Evolutionary conservation across 2,888 invertebrate species (phyloP).

Genomic region (Isoperla grammatica): DNA sequence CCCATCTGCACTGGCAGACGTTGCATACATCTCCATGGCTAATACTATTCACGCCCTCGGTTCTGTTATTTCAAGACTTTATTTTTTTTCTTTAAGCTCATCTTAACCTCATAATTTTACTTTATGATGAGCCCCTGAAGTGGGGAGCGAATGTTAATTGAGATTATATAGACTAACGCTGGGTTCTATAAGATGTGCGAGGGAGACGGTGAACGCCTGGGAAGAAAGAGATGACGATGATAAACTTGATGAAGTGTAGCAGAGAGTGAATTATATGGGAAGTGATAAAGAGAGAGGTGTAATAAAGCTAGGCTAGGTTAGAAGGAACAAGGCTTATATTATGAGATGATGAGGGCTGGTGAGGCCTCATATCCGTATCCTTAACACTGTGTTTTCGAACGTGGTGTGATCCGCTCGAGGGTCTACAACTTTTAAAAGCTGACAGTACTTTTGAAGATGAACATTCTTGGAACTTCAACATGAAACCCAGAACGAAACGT

Average conservation of each 20-base stretch:
- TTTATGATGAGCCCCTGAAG: constrained; percentile 19
- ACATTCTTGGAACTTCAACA: background rate
- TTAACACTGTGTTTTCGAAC: too few relatives aligned
- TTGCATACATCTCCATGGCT: constrained; percentile 8
- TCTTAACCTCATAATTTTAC: constrained; percentile 16
- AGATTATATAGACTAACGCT: constrained; percentile 6
- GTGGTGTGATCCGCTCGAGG: background rate
- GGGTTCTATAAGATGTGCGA: constrained; percentile 6
- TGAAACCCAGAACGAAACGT: background rate
- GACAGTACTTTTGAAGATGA: background rate
- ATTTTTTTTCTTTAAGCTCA: constrained; percentile 5
- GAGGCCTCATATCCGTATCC: too few relatives aligned
- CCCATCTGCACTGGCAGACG: background rate
- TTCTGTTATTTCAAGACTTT: background rate
- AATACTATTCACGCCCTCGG: background rate
- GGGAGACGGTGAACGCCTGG: background rate
- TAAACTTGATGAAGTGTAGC: constrained; percentile 15
- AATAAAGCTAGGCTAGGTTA: too few relatives aligned
- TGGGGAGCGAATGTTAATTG: constrained; percentile 17
- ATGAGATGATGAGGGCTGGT: background rate
- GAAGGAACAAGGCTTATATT: constrained; percentile 4
- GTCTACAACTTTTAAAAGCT: background rate
- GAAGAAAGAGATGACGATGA: constrained; percentile 6
- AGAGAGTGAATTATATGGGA: constrained; percentile 8
- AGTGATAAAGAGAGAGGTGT: constrained; percentile 15